Conservation (phyloP, 2,797 vertebrate genomes). For the Periparus ater region DNA sequence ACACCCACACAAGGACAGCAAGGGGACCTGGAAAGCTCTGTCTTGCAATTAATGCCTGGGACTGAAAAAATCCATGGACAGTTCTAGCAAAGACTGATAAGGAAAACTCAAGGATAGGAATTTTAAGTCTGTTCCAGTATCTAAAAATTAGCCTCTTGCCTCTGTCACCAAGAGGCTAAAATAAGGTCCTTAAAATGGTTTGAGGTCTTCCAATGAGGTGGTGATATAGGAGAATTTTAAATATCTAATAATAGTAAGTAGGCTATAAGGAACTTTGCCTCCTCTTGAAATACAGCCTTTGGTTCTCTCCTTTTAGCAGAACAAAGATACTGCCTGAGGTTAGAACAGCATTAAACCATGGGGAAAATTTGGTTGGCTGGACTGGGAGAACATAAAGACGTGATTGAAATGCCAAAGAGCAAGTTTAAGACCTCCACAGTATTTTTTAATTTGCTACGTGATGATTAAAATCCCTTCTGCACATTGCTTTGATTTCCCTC, state of each 20-base stretch:
- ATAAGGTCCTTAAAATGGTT: constrained; percentile 28
- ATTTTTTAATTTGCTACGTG: constrained; percentile 6
- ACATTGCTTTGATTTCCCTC: background rate
- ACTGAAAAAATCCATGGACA: background rate
- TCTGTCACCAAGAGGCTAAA: background rate
- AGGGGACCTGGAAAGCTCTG: background rate
- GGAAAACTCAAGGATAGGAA: background rate
- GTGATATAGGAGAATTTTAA: constrained; percentile 17
- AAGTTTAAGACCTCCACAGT: background rate
- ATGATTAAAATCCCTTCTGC: constrained; percentile 27
- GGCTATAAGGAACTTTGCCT: constrained; percentile 12
- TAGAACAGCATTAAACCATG: background rate
- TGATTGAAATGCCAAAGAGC: constrained; percentile 3
- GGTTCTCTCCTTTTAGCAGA: constrained; percentile 14
- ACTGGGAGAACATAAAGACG: background rate
- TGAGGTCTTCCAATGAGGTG: constrained; percentile 17
- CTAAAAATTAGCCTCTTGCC: background rate
- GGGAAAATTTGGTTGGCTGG: background rate
- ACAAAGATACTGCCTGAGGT: background rate
- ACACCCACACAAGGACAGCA: background rate
- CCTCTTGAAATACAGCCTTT: constrained; percentile 19
- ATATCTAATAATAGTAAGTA: constrained; percentile 51
- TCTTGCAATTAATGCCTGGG: background rate
- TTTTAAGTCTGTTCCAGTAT: background rate
- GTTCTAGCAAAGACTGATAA: constrained; percentile 1